Conservation (phyloP, 2,113 vertebrate genomes). For the Oenanthe melanoleuca region DNA sequence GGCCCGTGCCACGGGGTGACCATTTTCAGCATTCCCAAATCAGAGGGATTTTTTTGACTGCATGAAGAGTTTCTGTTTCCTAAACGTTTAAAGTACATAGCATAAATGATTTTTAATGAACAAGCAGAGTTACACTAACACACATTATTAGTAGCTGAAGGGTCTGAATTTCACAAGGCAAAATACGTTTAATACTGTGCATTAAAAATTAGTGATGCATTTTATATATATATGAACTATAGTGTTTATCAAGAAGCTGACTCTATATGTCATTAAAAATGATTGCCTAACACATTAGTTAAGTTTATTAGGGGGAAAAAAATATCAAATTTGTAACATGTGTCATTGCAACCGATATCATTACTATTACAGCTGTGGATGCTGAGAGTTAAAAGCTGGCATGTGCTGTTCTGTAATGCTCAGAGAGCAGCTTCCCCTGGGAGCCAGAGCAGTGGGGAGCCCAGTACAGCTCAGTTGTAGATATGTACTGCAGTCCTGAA, state of each 20-base stretch:
- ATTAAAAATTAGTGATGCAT: background rate
- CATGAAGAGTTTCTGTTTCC: background rate
- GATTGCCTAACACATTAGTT: background rate
- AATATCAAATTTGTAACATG: background rate
- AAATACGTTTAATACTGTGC: background rate
- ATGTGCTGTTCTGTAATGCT: background rate
- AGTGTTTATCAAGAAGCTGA: background rate
- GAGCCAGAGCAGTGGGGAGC: background rate
- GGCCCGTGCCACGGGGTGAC: fast-evolving
- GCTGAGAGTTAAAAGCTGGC: background rate
- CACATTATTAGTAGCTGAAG: background rate
- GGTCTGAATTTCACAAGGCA: background rate
- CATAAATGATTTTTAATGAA: background rate
- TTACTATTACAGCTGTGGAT: background rate
- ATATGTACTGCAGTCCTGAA: background rate
- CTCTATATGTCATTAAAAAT: background rate
- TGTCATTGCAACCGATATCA: background rate
- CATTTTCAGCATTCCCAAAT: background rate
- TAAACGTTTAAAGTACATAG: background rate
- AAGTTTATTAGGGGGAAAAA: background rate
- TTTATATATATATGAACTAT: background rate
- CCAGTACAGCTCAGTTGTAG: background rate
- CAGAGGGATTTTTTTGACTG: background rate
- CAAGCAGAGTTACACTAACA: background rate
- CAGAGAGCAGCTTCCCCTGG: background rate